Evolutionary conservation across 2,797 vertebrate species (phyloP).

Genomic region (Poecilia velifera): DNA sequence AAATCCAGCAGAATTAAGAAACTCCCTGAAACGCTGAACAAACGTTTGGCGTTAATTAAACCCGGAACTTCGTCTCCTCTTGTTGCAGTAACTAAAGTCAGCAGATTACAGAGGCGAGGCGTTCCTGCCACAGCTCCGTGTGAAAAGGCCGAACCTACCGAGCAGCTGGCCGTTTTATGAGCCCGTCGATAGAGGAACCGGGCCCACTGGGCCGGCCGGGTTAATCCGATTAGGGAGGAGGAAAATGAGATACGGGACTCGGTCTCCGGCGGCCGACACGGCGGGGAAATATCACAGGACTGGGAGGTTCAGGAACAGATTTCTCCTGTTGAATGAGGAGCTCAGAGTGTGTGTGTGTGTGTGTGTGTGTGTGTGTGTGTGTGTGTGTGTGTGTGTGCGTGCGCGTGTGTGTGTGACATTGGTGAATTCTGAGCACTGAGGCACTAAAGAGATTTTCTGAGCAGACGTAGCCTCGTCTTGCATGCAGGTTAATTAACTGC

Average conservation of each 20-base stretch:
- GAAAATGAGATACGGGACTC: slow-evolving; percentile 55
- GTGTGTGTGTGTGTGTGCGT: slow-evolving; percentile 24
- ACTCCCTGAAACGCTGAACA: slow-evolving; percentile 22
- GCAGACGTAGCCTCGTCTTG: slow-evolving; percentile 33
- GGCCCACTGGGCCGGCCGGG: slow-evolving; percentile 21
- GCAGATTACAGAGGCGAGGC: slow-evolving; percentile 27
- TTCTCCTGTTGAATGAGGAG: slow-evolving; percentile 31
- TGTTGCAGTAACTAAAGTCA: slow-evolving; percentile 31
- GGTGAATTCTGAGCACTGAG: slow-evolving; percentile 19
- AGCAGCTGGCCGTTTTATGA: slow-evolving; percentile 43
- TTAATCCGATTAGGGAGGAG: slow-evolving; percentile 66
- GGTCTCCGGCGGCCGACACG: slow-evolving; percentile 17
- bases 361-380: slow-evolving; percentile 14
- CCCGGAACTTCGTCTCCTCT: slow-evolving; percentile 40
- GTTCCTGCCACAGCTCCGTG: slow-evolving; percentile 23
- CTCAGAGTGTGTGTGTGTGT: slow-evolving; percentile 14
- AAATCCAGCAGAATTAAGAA: slow-evolving; percentile 26
- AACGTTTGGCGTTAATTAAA: slow-evolving; percentile 43
- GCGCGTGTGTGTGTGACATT: slow-evolving; percentile 23
- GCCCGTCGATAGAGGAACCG: slow-evolving; percentile 40
- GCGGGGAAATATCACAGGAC: slow-evolving; percentile 50
- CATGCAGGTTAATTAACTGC: slow-evolving; percentile 51
- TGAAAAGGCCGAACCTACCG: slow-evolving; percentile 39
- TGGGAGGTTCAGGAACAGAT: slow-evolving; percentile 14
- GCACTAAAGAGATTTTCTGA: slow-evolving; percentile 55